Conservation (phyloP, 2,113 vertebrate species). For the Sphyrna mokarran region DNA sequence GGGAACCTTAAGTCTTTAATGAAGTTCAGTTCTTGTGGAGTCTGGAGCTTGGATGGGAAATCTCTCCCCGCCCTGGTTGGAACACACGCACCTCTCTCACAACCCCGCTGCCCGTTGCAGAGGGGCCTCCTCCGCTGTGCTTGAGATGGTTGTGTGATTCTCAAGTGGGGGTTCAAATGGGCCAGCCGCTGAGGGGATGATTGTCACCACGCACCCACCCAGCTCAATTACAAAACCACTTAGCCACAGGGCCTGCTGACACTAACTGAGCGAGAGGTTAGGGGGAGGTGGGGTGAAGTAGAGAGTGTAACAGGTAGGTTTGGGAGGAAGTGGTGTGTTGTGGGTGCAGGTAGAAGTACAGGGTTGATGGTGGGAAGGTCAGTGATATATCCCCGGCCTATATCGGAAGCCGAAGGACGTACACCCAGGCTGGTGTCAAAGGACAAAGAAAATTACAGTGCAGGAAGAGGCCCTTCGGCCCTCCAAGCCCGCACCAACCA, state of each 20-base stretch:
- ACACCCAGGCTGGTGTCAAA: background rate
- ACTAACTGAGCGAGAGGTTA: background rate
- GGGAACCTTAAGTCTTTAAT: conserved; percentile 9
- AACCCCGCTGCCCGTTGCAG: background rate
- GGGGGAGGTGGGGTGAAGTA: background rate
- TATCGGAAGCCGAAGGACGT: background rate
- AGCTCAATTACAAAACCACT: too few relatives aligned
- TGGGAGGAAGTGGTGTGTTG: too few relatives aligned
- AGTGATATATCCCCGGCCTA: background rate
- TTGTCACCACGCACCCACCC: background rate
- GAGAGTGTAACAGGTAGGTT: background rate
- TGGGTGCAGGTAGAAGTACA: background rate
- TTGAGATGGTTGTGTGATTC: background rate
- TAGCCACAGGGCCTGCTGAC: background rate
- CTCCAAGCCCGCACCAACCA: too few relatives aligned
- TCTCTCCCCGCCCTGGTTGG: background rate
- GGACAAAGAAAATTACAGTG: too few relatives aligned
- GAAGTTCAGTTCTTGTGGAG: background rate
- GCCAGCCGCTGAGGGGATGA: background rate
- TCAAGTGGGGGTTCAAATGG: background rate
- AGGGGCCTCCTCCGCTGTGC: background rate
- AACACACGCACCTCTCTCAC: too few relatives aligned
- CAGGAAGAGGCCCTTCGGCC: too few relatives aligned
- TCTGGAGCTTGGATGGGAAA: background rate
- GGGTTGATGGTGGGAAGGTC: background rate